phyloP scores from a whole-genome alignment of 2,113 vertebrate species.

The Gymnobelideus leadbeateri region DNA sequence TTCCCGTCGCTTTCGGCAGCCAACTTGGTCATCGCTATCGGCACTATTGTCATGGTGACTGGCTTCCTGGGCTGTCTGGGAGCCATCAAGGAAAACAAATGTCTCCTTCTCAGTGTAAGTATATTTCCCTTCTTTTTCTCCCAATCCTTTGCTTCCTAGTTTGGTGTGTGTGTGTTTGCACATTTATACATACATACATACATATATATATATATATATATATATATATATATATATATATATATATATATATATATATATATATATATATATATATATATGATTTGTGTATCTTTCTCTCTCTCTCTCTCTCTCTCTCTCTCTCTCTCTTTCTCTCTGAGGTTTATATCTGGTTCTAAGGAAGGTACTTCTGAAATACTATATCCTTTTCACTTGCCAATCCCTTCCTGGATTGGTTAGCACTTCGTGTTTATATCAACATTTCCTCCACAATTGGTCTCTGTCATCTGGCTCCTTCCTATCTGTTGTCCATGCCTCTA shows the following conservation, averaged over 20 bases:
- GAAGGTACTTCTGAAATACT: background rate
- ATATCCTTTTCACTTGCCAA: background rate
- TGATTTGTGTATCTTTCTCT: no score
- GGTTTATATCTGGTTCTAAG: background rate
- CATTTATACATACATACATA: no score
- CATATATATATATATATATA: no score
- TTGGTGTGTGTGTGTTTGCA: no score
- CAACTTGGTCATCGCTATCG: constrained; percentile 96
- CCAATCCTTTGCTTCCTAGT: background rate
- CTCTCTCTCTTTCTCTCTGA: background rate
- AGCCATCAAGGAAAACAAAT: constrained; percentile 99
- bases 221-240: no score
- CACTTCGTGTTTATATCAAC: background rate
- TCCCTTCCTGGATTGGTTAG: background rate
- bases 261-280: no score
- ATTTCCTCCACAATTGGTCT: background rate
- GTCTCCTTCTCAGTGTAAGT: constrained; percentile 99
- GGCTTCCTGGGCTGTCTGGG: constrained; percentile 98
- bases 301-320: no score
- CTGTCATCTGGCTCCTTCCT: background rate
- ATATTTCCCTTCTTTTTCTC: background rate
- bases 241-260: no score
- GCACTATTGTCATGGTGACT: constrained; percentile 97
- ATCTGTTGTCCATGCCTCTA: background rate
- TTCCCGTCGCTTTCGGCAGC: constrained; percentile 97